Evolutionary conservation across 2,113 vertebrate species (phyloP).

Genomic region (Callipepla squamata): DNA sequence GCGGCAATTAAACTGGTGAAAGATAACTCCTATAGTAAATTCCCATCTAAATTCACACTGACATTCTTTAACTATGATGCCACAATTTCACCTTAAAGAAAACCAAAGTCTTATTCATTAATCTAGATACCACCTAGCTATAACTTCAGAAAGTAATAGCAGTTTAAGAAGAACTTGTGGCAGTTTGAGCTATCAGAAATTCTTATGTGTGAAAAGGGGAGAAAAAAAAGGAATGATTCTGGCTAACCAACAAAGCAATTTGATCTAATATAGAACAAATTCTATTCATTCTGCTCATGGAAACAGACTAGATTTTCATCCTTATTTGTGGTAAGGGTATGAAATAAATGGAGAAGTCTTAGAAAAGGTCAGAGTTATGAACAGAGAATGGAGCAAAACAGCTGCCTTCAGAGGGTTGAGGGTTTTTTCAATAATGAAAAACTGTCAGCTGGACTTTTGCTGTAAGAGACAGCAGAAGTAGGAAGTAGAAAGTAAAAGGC

Average conservation of each 20-base stretch:
- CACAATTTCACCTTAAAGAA: not conserved
- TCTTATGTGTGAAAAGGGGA: not conserved
- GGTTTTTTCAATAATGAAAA: constrained; percentile 17
- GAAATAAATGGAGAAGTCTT: constrained; percentile 55
- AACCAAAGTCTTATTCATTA: not conserved
- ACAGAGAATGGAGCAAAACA: constrained; percentile 22
- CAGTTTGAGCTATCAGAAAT: not conserved
- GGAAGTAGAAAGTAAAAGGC: not conserved
- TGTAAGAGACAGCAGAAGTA: not conserved
- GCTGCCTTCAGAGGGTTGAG: not conserved
- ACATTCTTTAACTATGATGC: not conserved
- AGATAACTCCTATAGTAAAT: not conserved
- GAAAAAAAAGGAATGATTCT: not conserved
- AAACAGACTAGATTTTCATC: constrained; percentile 60
- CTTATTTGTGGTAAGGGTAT: constrained; percentile 23
- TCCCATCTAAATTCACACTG: not conserved
- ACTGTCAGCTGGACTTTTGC: not conserved
- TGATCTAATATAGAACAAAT: constrained; percentile 60
- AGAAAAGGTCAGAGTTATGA: constrained; percentile 52
- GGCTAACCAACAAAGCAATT: constrained; percentile 32
- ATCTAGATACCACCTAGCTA: not conserved
- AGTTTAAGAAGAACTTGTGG: not conserved
- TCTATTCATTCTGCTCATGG: constrained; percentile 66
- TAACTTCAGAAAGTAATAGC: not conserved
- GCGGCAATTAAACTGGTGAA: not conserved